Base-by-base conservation (phyloP, 2,797 vertebrate species). In the Diplodus sargus region DNA sequence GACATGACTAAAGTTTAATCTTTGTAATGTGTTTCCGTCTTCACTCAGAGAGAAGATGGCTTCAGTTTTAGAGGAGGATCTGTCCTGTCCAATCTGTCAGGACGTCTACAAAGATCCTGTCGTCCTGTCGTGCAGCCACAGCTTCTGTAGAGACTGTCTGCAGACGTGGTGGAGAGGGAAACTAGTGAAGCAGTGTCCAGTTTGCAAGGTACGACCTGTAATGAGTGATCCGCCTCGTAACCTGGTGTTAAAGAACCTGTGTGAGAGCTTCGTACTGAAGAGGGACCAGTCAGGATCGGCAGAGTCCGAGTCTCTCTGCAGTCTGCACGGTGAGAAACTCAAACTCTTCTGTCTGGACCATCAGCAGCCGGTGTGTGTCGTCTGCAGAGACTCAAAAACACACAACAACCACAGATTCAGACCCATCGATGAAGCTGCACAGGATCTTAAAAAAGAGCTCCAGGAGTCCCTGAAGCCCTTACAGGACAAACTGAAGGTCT, bases 371-470 rank as follows among this genome's bases (percentile, higher is more conserved):
- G 73, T 80, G 17, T 84, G 82, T 69, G 0, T 84, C 0, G 20
- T 84, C 63, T 84, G 82, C 6, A 3, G 56, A 64, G 75, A 71
- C 9, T 78, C 83, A 20, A 34, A 28, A 12, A 39, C 1, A 45
- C 79, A 85, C 30, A 45, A 2, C 0, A 4, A 58, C 0, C 79
- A 85, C 62, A 70, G 4, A 22, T 49, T 85, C 67, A 78, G 23
- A 59, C 79, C 79, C 5, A 59, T 72, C 1, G 2, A 76, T 60
- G 79, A 85, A 79, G 79, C 62, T 39, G 68, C 79, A 58, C 18
- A 13, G n/a, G 42, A 67, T 49, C 53, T 20, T 39, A 82, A 18
- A 57, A 3, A 39, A 47, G 3, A 63, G 22, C 66, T 81, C 3
- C 51, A 34, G 12, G 54, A 34, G 12, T 0, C 1, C 11, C 62